Conservation (phyloP, 2,113 vertebrate genomes). For the Urocynchramus pylzowi region DNA sequence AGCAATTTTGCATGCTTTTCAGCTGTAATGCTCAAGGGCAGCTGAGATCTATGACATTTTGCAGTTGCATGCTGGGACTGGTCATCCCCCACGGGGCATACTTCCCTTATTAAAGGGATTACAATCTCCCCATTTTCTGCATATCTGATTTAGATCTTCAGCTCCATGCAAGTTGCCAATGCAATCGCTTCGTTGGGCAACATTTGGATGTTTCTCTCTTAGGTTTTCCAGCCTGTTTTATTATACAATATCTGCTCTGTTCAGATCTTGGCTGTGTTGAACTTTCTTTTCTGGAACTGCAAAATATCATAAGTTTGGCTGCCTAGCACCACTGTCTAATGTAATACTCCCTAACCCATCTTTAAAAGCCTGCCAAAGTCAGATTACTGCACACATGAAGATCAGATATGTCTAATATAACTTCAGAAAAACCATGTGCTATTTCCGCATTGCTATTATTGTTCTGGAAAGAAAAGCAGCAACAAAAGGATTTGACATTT, state of each 20-base stretch:
- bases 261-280: conserved; percentile 36
- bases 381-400: conserved; percentile 62
- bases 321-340: conserved; percentile 48
- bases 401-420: conserved; percentile 59
- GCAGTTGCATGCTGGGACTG: conserved; percentile 31
- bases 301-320: conserved; percentile 58
- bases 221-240: conserved; percentile 32
- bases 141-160: conserved; percentile 19
- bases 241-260: conserved; percentile 52
- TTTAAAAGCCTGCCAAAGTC: conserved; percentile 56
- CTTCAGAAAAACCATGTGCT: conserved; percentile 45
- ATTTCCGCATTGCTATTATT: conserved; percentile 30
- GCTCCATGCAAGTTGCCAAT: neutral
- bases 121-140: conserved; percentile 37
- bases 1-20: conserved; percentile 36
- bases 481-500: conserved; percentile 33
- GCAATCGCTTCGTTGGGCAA: neutral
- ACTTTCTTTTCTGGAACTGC: conserved; percentile 51
- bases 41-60: neutral
- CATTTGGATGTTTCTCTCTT: neutral
- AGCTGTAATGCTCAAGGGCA: neutral
- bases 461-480: conserved; percentile 24
- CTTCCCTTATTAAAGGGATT: conserved; percentile 43
- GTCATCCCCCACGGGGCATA: conserved; percentile 24
- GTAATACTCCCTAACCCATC: conserved; percentile 39